Evolutionary conservation across 2,888 invertebrate genomes (phyloP).

Genomic region (Melangyna quadrimaculata): DNA sequence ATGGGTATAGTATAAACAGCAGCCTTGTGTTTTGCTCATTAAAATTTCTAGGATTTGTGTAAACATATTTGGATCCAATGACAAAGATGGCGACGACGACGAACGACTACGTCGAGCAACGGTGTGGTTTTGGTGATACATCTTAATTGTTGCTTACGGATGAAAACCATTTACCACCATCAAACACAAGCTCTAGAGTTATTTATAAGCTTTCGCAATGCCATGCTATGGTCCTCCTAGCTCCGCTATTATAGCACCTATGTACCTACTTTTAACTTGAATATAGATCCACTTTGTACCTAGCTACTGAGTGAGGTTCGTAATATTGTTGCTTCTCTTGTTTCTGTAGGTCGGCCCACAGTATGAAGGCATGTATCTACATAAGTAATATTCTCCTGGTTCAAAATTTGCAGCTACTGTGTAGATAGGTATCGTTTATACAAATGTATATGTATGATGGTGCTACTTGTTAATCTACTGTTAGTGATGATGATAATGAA

Average conservation of each 20-base stretch:
- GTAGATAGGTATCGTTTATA: neutral
- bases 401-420: neutral
- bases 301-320: neutral
- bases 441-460: neutral
- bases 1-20: neutral
- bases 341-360: neutral
- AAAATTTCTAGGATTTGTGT: constrained; percentile 62
- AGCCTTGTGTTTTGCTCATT: constrained; percentile 35
- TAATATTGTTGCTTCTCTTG: constrained; percentile 9
- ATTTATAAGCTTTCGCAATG: constrained; percentile 43
- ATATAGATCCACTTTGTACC: constrained; percentile 2
- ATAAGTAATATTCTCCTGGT: neutral
- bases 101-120: neutral
- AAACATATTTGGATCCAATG: constrained; percentile 62
- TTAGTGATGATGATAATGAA: constrained; percentile 63
- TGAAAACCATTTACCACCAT: constrained; percentile 40
- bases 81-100: constrained; percentile 11
- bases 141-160: constrained; percentile 52
- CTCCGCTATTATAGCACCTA: neutral
- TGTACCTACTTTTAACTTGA: neutral
- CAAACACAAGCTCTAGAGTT: constrained; percentile 48
- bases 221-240: neutral
- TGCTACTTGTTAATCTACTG: constrained; percentile 30
- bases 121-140: constrained; percentile 23
- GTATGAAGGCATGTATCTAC: too few relatives aligned